A percentile compares a stretch with the other conserved stretches of the same genome.
Conservation (phyloP, 2,888 invertebrate species). For the Notodonta ziczac region DNA sequence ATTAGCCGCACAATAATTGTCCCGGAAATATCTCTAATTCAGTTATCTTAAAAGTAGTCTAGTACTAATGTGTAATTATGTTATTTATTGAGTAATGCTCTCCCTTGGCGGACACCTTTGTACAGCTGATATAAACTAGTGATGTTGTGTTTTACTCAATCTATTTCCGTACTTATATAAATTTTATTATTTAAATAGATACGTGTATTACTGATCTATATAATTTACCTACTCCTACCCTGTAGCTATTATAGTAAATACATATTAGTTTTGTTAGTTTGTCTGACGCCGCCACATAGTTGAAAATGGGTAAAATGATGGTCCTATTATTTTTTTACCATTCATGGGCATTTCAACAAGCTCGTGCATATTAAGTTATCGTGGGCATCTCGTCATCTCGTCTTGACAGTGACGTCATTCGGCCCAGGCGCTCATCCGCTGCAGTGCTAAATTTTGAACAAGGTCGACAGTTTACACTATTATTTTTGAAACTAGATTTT, state of each 20-base stretch:
- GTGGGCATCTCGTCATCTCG: conserved; percentile 4
- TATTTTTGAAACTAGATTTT: no score
- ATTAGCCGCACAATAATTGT: neutral
- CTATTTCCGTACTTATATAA: no score
- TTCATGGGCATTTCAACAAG: neutral
- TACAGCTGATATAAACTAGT: neutral
- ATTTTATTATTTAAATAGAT: no score
- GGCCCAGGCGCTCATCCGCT: neutral
- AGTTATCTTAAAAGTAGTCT: neutral
- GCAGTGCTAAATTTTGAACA: conserved; percentile 2
- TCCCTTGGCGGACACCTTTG: neutral
- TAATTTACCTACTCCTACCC: no score
- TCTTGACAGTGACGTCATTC: neutral
- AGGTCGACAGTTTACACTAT: neutral
- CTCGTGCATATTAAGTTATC: conserved; percentile 3
- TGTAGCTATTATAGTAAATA: no score
- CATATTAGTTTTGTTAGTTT: no score
- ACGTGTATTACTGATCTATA: no score
- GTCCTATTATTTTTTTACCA: neutral
- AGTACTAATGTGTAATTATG: neutral
- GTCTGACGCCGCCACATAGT: no score
- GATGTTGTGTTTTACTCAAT: no score
- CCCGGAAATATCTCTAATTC: neutral
- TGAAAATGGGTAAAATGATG: no score
- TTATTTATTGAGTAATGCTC: neutral